A percentile compares a stretch with the other conserved stretches of the same genome.
Evolutionary conservation across 2,797 vertebrate species (phyloP).

Genomic region (Atherinosoma microstoma): DNA sequence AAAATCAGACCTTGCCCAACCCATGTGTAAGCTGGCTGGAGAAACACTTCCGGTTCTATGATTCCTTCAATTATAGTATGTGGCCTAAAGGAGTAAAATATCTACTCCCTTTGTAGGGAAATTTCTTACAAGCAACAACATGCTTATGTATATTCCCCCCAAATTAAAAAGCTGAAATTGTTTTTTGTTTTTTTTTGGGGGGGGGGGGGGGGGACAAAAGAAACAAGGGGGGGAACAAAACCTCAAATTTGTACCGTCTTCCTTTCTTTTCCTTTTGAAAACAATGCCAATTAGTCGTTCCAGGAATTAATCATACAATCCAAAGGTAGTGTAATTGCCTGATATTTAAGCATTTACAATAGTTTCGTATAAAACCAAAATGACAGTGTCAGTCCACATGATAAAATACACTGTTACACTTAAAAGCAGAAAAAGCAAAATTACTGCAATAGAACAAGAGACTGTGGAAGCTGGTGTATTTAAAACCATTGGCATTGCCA

Average conservation of each 20-base stretch:
- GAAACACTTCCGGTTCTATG: neutral
- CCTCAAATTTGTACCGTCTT: neutral
- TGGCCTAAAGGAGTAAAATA: neutral
- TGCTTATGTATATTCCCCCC: neutral
- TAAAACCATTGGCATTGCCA: conserved; percentile 21
- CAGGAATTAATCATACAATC: conserved; percentile 32
- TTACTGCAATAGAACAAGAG: conserved; percentile 4
- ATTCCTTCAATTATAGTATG: neutral
- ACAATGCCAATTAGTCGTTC: neutral
- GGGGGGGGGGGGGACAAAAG: neutral
- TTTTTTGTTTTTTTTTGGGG: too few species aligned
- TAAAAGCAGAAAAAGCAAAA: conserved; percentile 45
- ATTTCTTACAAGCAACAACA: too few species aligned
- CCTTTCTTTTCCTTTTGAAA: neutral
- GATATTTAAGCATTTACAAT: conserved; percentile 60
- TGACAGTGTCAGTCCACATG: conserved; percentile 39
- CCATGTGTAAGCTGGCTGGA: neutral
- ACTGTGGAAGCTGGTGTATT: conserved; percentile 27
- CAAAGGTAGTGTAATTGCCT: conserved; percentile 27
- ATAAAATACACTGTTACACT: conserved; percentile 68
- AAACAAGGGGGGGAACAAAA: neutral
- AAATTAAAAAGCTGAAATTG: neutral
- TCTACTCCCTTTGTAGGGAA: neutral
- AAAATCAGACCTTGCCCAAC: too few species aligned
- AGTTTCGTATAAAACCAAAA: conserved; percentile 58